Conservation (phyloP, 2,888 invertebrate species). For the Agrochola lychnidis region DNA sequence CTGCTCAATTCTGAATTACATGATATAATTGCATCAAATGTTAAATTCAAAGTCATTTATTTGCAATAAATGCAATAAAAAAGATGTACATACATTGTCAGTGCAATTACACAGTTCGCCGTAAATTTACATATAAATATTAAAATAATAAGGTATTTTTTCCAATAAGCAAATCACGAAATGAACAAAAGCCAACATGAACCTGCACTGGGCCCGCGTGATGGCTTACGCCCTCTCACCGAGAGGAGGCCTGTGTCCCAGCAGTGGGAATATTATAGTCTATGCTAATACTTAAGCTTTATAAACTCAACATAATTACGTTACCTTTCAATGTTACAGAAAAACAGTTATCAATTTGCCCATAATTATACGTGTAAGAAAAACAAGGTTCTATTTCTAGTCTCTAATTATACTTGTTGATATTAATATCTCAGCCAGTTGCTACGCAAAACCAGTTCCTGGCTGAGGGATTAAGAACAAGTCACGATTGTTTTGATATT, state of each 20-base stretch:
- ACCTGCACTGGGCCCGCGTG: too few species aligned
- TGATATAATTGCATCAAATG: background rate
- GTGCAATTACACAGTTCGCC: background rate
- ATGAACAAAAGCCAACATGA: background rate
- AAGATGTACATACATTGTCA: background rate
- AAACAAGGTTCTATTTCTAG: background rate
- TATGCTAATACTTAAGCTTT: background rate
- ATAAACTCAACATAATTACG: background rate
- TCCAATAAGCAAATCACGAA: background rate
- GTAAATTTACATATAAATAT: background rate
- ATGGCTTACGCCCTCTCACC: too few species aligned
- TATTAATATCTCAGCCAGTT: conserved; percentile 5
- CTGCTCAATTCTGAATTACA: background rate
- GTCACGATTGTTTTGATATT: conserved; percentile 18
- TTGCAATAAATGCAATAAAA: too few species aligned
- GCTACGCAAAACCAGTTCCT: conserved; percentile 25
- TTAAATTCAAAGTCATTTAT: background rate
- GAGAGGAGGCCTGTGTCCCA: too few species aligned
- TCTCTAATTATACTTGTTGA: too few species aligned
- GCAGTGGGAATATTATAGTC: too few species aligned
- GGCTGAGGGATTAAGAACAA: background rate
- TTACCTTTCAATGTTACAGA: background rate
- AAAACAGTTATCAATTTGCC: background rate
- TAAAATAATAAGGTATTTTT: background rate
- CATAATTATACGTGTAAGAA: background rate